Percentiles rank a stretch among this genome's conserved stretches.
phyloP scores from a whole-genome alignment of 2,797 vertebrate species.

The Pampus argenteus region DNA sequence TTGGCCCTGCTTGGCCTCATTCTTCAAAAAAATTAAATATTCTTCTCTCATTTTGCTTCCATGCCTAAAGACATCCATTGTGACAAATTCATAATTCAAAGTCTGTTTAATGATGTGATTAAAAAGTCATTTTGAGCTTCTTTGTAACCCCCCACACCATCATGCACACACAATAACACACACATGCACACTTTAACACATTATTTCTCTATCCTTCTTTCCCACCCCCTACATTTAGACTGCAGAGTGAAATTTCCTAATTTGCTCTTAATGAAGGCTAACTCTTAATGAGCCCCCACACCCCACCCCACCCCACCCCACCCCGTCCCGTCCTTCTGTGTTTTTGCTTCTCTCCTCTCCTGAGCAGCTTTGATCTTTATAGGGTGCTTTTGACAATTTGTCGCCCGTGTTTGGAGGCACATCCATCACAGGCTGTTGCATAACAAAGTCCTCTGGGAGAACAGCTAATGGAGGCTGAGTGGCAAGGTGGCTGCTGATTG shows the following conservation, averaged over 20 bases:
- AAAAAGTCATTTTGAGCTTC: slow-evolving; percentile 80
- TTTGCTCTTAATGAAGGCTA: slow-evolving; percentile 76
- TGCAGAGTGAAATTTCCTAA: slow-evolving; percentile 64
- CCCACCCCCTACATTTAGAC: slow-evolving; percentile 50
- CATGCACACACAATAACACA: slow-evolving; percentile 6
- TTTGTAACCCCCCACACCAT: slow-evolving; percentile 45
- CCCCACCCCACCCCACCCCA: slow-evolving; percentile 29
- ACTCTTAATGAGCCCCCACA: slow-evolving; percentile 69
- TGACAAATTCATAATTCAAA: slow-evolving; percentile 83
- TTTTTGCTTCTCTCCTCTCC: slow-evolving; percentile 38
- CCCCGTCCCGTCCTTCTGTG: slow-evolving; percentile 13
- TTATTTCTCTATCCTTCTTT: slow-evolving; percentile 27
- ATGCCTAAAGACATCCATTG: slow-evolving; percentile 73
- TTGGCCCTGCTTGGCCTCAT: slow-evolving; percentile 21
- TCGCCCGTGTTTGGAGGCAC: slow-evolving; percentile 48
- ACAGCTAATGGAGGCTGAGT: slow-evolving; percentile 35
- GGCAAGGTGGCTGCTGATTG: slow-evolving; percentile 29
- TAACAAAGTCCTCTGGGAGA: slow-evolving; percentile 30
- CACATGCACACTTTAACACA: slow-evolving; percentile 24
- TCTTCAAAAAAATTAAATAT: slow-evolving; percentile 32
- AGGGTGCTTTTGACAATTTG: slow-evolving; percentile 65
- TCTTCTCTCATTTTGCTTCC: slow-evolving; percentile 58
- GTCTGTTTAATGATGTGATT: slow-evolving; percentile 85
- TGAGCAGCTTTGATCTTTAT: slow-evolving; percentile 65
- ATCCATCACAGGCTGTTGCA: slow-evolving; percentile 31